Evolutionary conservation across 2,797 vertebrate genomes (phyloP), one percentile per base, ranked within the genome.

Genomic region (Vireo griseus): DNA sequence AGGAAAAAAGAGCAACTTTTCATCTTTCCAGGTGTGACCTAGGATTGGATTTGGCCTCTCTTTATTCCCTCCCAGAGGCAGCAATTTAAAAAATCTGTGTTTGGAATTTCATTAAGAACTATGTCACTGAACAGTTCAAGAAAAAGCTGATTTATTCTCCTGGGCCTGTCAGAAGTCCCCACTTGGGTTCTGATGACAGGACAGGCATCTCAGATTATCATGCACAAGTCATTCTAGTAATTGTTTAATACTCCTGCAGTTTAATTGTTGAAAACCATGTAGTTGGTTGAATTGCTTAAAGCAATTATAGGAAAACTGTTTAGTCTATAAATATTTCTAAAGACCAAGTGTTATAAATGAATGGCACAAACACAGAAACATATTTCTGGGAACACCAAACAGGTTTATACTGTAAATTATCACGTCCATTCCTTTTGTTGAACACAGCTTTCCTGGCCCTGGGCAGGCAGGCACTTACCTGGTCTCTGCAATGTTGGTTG

Each of bases 401-500:
- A 40, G 9, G 6, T 33, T 68, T 65, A 13, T 18, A 44, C 11
- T 59, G 66, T 13, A 25, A 44, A 57, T 67, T 31, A 55, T 12
- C 19, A 19, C 13, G 50, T 45, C 9, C 5, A 9, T 26, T 58
- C 31, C 10, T 50, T 51, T 12, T 22, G 37, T 20, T 28, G 50
- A 61, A 26, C 1, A 9, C 0, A 84, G 65, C 31, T 9, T 48
- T 48, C 45, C 45, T 35, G 19, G 5, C 47, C 26, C 78, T 16
- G 88, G 10, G 39, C 13, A 86, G 72, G 86, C 50, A 55, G 78
- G 72, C 45, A 17, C 75, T 97, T 97, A 99, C 99, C 99, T 99
- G 63, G 99, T 99, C 96, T 99, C 99, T 44, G 99, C 99, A 86
- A 99, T 99, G 97, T 99, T 99, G 89, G 99, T 99, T 76, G 99